Evolutionary conservation across 1,140 invertebrate genomes (phyloP).

Genomic region (Pygmarrhopalites habei): DNA sequence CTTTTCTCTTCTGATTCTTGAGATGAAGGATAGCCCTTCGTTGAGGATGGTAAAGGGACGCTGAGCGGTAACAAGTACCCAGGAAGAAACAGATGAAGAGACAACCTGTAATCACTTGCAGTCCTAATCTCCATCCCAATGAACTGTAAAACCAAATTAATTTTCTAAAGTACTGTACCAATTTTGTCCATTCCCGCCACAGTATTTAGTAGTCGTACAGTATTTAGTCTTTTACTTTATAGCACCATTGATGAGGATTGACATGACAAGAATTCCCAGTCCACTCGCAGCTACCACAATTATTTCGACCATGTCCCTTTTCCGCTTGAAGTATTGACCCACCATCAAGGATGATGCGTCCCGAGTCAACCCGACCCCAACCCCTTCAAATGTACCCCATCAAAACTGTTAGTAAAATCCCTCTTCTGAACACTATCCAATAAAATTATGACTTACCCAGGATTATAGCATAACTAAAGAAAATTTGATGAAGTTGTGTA

Average conservation of each 20-base stretch:
- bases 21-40: constrained; percentile 47
- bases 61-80: constrained; percentile 82
- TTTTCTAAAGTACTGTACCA: background rate
- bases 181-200: background rate
- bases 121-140: constrained; percentile 72
- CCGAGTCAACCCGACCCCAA: constrained; percentile 73
- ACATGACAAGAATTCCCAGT: constrained; percentile 76
- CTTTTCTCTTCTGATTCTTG: constrained; percentile 78
- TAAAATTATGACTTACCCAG: constrained; percentile 48
- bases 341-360: constrained; percentile 83
- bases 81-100: constrained; percentile 77
- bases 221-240: constrained; percentile 55
- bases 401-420: background rate
- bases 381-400: constrained; percentile 48
- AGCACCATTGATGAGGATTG: constrained; percentile 65
- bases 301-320: constrained; percentile 77
- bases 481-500: constrained; percentile 78
- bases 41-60: constrained; percentile 81
- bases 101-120: constrained; percentile 77
- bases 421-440: background rate
- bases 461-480: constrained; percentile 70
- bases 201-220: background rate
- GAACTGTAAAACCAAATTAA: constrained; percentile 49
- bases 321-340: constrained; percentile 79
- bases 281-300: constrained; percentile 78